Evolutionary conservation across 1,140 invertebrate genomes (phyloP), one percentile per base, ranked within the genome.

Genomic region (Branchinecta lynchi): DNA sequence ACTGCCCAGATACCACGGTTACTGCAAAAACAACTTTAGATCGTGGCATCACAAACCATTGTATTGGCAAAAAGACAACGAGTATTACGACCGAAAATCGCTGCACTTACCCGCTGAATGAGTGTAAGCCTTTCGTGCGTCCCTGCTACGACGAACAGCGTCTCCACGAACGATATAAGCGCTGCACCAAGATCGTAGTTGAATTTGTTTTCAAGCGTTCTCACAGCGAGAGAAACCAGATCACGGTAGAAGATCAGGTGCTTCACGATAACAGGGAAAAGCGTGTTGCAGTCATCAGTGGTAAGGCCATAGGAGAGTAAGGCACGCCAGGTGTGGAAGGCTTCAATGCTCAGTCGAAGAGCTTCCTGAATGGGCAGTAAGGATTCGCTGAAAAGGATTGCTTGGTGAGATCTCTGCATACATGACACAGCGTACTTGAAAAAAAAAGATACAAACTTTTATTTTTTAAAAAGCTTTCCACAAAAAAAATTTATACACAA

Each of bases 271-370:
- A 60, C 17, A 20, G 51, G 51, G 17, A 60, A 60, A 20, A 60
- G 51, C 12, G 12, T 20, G 51, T 20, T 60, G 17, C 51, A 60
- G 51, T 74, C 69, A 67, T 78, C 72, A n/a, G 73, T 72, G 12
- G 76, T 75, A 0, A 82, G 71, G 12, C 79, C 78, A 74, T 82
- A 81, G 46, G 74, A 72, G 7, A 82, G 70, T 66, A 79, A 78
- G 0, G 78, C 74, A 68, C 78, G 77, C 80, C 80, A 81, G 8
- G 77, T 75, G 70, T 77, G 76, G 20, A 79, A 76, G 70, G 76
- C 76, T 72, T 80, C 79, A 66, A 76, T 74, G 66, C 76, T 75
- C 66, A 82, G 70, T 44, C 72, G 67, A 46, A 77, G 72, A n/a
- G 76, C 75, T 71, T 79, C 78, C 66, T 68, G 69, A 2, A 72